phyloP scores from a whole-genome alignment of 2,888 invertebrate genomes.

The Drosophila meridionalis region DNA sequence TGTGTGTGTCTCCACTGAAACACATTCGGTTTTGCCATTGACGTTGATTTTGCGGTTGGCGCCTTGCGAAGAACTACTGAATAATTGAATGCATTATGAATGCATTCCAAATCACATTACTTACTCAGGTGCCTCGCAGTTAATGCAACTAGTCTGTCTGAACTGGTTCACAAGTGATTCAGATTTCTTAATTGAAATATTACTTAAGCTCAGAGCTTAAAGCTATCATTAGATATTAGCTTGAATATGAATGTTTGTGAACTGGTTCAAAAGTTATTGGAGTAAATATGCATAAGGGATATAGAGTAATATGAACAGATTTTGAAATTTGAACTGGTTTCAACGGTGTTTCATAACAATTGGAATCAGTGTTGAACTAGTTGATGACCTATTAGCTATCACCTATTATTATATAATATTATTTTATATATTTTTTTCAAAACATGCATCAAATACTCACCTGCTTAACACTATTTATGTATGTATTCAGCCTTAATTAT shows the following conservation, averaged over 20 bases:
- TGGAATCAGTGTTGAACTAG: neutral
- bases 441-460: neutral
- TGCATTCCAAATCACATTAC: constrained; percentile 33
- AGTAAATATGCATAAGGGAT: too few relatives aligned
- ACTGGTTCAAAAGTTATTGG: neutral
- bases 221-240: neutral
- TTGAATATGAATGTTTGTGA: neutral
- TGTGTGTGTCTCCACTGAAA: neutral
- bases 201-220: neutral
- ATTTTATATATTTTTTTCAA: too few relatives aligned
- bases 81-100: constrained; percentile 55
- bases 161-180: neutral
- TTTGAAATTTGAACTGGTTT: neutral
- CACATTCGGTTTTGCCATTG: constrained; percentile 9
- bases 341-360: too few relatives aligned
- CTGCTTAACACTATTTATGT: neutral
- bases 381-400: too few relatives aligned
- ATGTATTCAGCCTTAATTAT: neutral
- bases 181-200: neutral
- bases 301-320: too few relatives aligned
- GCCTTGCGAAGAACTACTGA: constrained; percentile 27
- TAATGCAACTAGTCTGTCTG: constrained; percentile 8
- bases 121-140: constrained; percentile 9
- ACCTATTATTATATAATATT: too few relatives aligned
- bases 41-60: constrained; percentile 44